A percentile compares a stretch with the other conserved stretches of the same genome.
Conservation (phyloP, 2,797 vertebrate genomes). For the Picus viridis region DNA sequence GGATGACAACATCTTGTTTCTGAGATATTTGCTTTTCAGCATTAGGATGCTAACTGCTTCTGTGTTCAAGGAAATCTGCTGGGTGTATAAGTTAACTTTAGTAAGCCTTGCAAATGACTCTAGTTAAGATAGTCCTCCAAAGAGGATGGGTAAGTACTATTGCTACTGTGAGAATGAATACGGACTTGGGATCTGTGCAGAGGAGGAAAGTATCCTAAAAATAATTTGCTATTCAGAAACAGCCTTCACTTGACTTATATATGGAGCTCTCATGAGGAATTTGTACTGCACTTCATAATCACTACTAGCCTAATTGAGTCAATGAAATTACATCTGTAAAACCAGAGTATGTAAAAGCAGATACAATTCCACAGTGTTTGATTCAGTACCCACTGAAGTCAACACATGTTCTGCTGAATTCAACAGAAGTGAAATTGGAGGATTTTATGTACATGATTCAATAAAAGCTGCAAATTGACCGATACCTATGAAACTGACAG, state of each 20-base stretch:
- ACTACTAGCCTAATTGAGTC: constrained; percentile 43
- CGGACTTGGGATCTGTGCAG: not conserved
- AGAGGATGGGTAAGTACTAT: not conserved
- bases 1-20: constrained; percentile 37
- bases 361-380: constrained; percentile 19
- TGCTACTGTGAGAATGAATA: not conserved
- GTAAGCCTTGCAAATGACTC: not conserved
- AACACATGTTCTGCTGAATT: not conserved
- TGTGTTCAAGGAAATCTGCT: not conserved
- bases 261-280: constrained; percentile 48
- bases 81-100: not conserved
- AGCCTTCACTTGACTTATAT: constrained; percentile 17
- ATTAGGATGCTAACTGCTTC: constrained; percentile 13
- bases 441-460: not conserved
- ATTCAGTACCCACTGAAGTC: constrained; percentile 6
- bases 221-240: constrained; percentile 53
- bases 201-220: constrained; percentile 4
- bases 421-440: not conserved
- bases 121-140: constrained; percentile 5
- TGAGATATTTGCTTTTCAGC: constrained; percentile 39
- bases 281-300: constrained; percentile 55
- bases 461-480: constrained; percentile 23
- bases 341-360: constrained; percentile 8
- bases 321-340: constrained; percentile 58
- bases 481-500: not conserved